Base-by-base conservation (phyloP, 2,113 vertebrate species). In the Brachypodius melanocephalos region DNA sequence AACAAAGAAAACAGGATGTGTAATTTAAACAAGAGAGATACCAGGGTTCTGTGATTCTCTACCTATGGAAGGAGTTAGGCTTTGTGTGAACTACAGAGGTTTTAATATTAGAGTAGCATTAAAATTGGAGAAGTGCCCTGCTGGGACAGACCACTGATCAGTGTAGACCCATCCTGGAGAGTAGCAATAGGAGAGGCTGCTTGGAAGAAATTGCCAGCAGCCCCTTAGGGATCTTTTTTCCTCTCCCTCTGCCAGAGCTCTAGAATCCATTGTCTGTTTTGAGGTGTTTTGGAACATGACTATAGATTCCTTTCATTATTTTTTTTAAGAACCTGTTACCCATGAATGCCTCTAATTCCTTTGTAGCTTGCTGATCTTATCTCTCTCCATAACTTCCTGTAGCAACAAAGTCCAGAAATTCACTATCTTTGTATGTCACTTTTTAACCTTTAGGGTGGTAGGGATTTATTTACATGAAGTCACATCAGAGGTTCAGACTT, bases 1-100 rank as follows among this genome's bases (percentile, higher is more conserved):
- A 88, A 58, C 43, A 78, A 75, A 93, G 89, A 85, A 78, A 89
- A 81, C 71, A 68, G 67, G 92, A 91, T 85, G 62, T 85, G 8
- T 83, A 72, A 57, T 68, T 87, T 63, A 75, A 72, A 67, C 48
- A 82, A 54, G 69, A 46, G 18, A 69, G 2, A 45, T 69, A 68
- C 28, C 14, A 61, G 38, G 34, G 16, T 52, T 61, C 22, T 52
- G 1, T 65, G 54, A 69, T 93, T 90, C 85, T 26, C 20, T 85
- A 22, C 10, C 29, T 3, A 1, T 54, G n/a, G 58, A 29, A 43
- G 6, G 45, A n/a, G 21, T 42, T 67, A 5, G 32, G 19, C 49
- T 82, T 76, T 82, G 20, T 32, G 42, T 38, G 29, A 83, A 9
- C 12, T 31, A 9, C n/a, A 88, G n/a, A 48, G 49, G 42, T 66